Evolutionary conservation across 2,888 invertebrate genomes (phyloP).

Genomic region (Drosophila silvestris): DNA sequence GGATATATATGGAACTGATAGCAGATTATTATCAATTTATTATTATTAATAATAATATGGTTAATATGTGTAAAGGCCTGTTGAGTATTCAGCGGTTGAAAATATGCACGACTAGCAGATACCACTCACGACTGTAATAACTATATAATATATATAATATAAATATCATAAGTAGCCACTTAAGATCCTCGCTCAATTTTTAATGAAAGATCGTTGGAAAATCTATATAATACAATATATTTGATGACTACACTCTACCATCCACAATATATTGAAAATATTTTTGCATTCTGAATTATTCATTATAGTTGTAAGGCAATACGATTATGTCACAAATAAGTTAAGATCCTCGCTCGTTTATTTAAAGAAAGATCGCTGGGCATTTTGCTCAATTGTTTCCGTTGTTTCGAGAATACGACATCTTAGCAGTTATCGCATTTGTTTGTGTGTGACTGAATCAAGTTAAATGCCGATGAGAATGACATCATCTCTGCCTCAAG

Average conservation of each 20-base stretch:
- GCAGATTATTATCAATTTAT: too few relatives aligned
- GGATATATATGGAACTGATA: too few relatives aligned
- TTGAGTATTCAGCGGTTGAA: background rate
- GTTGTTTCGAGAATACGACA: constrained; percentile 33
- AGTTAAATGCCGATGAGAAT: constrained; percentile 28
- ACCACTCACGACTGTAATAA: background rate
- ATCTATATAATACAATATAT: background rate
- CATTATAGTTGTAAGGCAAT: background rate
- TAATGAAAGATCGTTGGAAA: too few relatives aligned
- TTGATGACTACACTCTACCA: too few relatives aligned
- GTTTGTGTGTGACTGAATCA: background rate
- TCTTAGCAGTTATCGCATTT: constrained; percentile 4
- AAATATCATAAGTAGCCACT: background rate
- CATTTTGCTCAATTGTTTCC: constrained; percentile 29
- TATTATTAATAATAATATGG: too few relatives aligned
- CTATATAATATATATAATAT: background rate
- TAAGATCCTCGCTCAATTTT: background rate
- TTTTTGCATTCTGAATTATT: background rate
- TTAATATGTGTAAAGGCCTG: constrained; percentile 15
- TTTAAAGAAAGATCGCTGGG: constrained; percentile 1
- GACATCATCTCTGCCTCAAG: background rate
- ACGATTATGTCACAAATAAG: background rate
- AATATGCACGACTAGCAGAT: background rate
- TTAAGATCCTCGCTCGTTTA: background rate
- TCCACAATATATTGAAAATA: background rate